These are phyloP conservation scores for Coregonus ussuriensis DNA, from an alignment of 2,797 vertebrate species.

Conservation along the genomic window DNA sequence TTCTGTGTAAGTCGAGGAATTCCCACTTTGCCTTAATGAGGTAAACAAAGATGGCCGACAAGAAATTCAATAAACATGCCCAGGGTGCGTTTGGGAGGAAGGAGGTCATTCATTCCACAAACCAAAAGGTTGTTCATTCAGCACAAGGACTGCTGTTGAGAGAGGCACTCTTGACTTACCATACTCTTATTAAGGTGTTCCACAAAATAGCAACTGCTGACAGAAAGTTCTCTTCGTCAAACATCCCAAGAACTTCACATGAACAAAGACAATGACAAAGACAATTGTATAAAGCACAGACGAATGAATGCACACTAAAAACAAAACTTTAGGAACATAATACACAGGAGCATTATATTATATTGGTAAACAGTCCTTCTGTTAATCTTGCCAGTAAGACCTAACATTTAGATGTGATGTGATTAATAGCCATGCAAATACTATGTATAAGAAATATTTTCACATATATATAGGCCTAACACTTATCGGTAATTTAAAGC, in stretches of 20 bases:
- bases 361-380: neutral
- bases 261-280: neutral
- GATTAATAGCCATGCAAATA: neutral
- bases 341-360: neutral
- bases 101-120: neutral
- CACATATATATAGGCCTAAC: neutral
- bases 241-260: neutral
- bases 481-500: neutral
- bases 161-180: neutral
- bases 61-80: slow-evolving; percentile 1
- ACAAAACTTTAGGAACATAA: neutral
- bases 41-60: slow-evolving; percentile 17
- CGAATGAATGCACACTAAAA: neutral
- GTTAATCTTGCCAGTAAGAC: neutral
- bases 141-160: neutral
- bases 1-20: neutral
- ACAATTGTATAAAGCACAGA: neutral
- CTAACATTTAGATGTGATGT: neutral
- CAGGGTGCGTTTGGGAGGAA: slow-evolving; percentile 1
- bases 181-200: neutral
- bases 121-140: neutral
- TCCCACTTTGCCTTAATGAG: slow-evolving; percentile 18
- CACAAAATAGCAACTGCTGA: neutral
- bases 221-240: neutral
- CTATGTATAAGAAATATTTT: neutral